Evolutionary conservation across 2,888 invertebrate genomes (phyloP).

Genomic region (Eristalis pertinax): DNA sequence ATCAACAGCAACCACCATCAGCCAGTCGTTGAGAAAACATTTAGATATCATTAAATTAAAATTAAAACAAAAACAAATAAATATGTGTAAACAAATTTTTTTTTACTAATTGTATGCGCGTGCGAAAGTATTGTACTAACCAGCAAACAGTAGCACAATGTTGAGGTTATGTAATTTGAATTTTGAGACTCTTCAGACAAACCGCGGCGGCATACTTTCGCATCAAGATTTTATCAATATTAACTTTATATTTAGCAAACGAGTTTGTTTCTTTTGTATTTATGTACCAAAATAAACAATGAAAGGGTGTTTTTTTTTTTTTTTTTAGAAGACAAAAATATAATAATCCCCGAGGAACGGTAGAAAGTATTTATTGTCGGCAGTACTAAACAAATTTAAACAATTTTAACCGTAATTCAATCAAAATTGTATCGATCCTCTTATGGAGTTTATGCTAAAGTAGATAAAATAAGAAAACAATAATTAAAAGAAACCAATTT

Average conservation of each 20-base stretch:
- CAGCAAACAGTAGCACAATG: conserved; percentile 46
- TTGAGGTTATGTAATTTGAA: conserved; percentile 40
- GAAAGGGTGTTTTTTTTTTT: no score
- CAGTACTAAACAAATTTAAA: conserved; percentile 43
- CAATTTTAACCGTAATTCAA: conserved; percentile 41
- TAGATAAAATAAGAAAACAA: conserved; percentile 64
- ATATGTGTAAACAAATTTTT: conserved; percentile 58
- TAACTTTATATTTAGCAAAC: conserved; percentile 64
- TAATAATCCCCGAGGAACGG: conserved; percentile 31
- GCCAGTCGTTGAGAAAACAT: conserved; percentile 48
- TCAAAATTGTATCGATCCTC: conserved; percentile 54
- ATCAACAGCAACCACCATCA: conserved; percentile 37
- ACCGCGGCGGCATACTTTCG: conserved; percentile 25
- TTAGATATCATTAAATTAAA: conserved; percentile 70
- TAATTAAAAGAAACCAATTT: conserved; percentile 62
- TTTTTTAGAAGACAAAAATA: conserved; percentile 17
- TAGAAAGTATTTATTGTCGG: conserved; percentile 55
- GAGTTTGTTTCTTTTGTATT: conserved; percentile 43
- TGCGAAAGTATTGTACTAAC: conserved; percentile 25
- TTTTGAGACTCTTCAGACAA: conserved; percentile 4
- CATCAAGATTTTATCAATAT: conserved; percentile 56
- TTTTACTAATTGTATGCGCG: conserved; percentile 66
- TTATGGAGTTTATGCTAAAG: conserved; percentile 54
- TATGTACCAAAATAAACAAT: conserved; percentile 30
- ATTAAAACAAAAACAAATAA: conserved; percentile 39